Evolutionary conservation across 1,140 invertebrate genomes (phyloP), one percentile per base, ranked within the genome.

Genomic region (Nasonia vitripennis): DNA sequence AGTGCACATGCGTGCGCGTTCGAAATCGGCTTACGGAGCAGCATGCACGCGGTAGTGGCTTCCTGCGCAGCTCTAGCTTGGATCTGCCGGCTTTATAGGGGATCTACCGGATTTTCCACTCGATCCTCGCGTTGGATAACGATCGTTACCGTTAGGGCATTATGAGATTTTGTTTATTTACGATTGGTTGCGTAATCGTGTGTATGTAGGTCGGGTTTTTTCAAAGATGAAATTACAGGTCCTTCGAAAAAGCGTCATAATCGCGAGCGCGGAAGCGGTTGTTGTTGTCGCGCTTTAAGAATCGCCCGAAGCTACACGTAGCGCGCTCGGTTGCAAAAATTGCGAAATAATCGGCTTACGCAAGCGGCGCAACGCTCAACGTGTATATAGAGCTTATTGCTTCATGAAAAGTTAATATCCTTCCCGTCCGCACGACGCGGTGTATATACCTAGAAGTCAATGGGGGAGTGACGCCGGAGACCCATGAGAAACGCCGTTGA

Each of bases 391-490:
- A 37, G n/a, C 48, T 75, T 55, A 77, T 86, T 86, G 79, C 85
- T 48, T 86, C 75, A 83, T 73, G 80, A 82, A 86, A 82, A 78
- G 74, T 86, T 86, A 82, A 86, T 86, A 31, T 79, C 80, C 75
- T 83, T 71, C 9, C 84, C 71, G 84, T 75, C 34, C 34, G 48
- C 41, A 37, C 34, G 41, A 45, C 9, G 41, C 41, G 9, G 41
- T 45, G 41, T 45, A 45, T 45, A 81, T 75, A 17, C 34, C 3
- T 62, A 62, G 20, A 78, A 80, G 67, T 45, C 5, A 12, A 70
- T 23, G 67, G 17, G 9, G 62, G 77, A 23, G 45, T 55, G 62
- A 45, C 41, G 75, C 34, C 34, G 34, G 3, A 67, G 45, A 73
- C 23, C 62, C 62, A 74, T 85, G 84, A 62, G 78, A 85, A 81